phyloP scores from a whole-genome alignment of 2,113 vertebrate species.

The Sphaerodactylus townsendi region DNA sequence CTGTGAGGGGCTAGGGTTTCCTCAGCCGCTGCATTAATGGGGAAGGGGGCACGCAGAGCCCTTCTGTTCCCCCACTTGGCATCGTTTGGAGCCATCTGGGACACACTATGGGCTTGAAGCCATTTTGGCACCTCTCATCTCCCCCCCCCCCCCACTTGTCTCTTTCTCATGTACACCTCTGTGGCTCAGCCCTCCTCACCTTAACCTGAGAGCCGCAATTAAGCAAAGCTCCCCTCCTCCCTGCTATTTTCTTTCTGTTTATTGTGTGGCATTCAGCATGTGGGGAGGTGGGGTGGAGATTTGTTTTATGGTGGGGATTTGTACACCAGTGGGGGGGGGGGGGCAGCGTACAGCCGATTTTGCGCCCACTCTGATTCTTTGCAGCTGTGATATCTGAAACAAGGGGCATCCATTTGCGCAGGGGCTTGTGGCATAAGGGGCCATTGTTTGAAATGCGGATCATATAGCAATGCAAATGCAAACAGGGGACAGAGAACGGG shows the following conservation, averaged over 20 bases:
- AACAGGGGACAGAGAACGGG: not conserved
- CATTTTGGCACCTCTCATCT: not conserved
- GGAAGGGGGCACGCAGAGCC: not conserved
- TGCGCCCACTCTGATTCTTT: not conserved
- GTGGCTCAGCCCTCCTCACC: not conserved
- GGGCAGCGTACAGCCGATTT: not conserved
- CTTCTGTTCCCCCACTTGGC: not conserved
- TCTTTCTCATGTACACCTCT: not conserved
- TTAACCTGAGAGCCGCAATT: slow-evolving; percentile 6
- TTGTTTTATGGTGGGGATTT: not conserved
- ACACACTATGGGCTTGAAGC: not conserved
- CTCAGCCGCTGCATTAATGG: not conserved
- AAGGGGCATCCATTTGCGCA: not conserved
- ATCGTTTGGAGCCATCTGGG: not conserved
- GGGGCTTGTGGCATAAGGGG: not conserved
- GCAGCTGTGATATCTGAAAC: slow-evolving; percentile 17
- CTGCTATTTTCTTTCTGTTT: slow-evolving; percentile 1
- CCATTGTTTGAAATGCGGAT: not conserved
- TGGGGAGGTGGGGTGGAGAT: not conserved
- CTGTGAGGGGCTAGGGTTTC: slow-evolving; percentile 3
- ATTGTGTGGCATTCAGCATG: not conserved
- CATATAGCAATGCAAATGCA: not conserved
- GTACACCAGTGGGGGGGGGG: too few species aligned
- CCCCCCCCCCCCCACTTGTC: not conserved
- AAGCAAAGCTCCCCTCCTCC: not conserved